Evolutionary conservation across 2,888 invertebrate species (phyloP).

Genomic region (Ectemnius lituratus): DNA sequence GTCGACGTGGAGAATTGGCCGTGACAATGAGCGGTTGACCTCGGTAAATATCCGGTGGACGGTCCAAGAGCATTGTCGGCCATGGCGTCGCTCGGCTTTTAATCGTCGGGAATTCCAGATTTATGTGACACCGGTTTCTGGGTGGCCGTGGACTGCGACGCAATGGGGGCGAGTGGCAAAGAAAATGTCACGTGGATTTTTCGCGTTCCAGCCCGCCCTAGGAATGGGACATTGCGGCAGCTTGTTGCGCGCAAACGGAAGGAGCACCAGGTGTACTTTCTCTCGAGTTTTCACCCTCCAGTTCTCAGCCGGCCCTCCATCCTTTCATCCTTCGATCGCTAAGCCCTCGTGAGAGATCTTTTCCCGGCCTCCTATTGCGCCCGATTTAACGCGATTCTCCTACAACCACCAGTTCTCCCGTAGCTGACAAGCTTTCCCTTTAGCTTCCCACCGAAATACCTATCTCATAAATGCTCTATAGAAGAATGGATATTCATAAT

Average conservation of each 20-base stretch:
- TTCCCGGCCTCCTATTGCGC: neutral
- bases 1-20: slow-evolving; percentile 30
- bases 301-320: slow-evolving; percentile 34
- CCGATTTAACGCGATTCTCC: too few relatives aligned
- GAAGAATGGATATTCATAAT: too few relatives aligned
- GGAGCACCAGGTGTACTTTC: slow-evolving; percentile 59
- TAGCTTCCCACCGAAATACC: too few relatives aligned
- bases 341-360: slow-evolving; percentile 24
- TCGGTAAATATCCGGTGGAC: slow-evolving; percentile 65
- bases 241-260: slow-evolving; percentile 37
- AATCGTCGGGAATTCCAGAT: slow-evolving; percentile 62
- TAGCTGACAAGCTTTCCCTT: too few relatives aligned
- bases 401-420: too few relatives aligned
- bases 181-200: slow-evolving; percentile 58
- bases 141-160: slow-evolving; percentile 54
- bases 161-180: slow-evolving; percentile 27
- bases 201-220: slow-evolving; percentile 50
- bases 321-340: too few relatives aligned
- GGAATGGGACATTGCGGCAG: neutral
- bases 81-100: slow-evolving; percentile 45
- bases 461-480: too few relatives aligned
- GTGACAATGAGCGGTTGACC: slow-evolving; percentile 62
- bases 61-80: slow-evolving; percentile 45
- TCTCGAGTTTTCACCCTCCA: slow-evolving; percentile 50
- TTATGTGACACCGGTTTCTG: slow-evolving; percentile 61